phyloP scores from a whole-genome alignment of 2,888 invertebrate genomes.

The Yponomeuta cagnagella region DNA sequence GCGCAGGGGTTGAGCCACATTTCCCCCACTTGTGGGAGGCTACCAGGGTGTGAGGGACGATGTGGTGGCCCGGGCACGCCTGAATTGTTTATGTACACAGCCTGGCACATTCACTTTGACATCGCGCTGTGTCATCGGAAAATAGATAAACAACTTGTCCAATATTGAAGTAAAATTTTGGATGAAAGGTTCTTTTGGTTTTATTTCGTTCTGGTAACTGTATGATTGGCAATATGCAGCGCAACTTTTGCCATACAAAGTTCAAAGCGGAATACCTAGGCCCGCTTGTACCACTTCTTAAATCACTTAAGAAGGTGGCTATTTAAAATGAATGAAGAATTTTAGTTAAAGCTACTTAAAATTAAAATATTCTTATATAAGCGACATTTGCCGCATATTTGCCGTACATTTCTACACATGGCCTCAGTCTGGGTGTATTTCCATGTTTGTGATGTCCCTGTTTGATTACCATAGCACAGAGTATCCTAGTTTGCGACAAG shows the following conservation, averaged over 20 bases:
- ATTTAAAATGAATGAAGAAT: too few species aligned
- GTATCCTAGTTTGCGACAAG: too few species aligned
- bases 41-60: constrained; percentile 16
- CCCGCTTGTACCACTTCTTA: too few species aligned
- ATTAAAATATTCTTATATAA: too few species aligned
- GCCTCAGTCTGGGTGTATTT: too few species aligned
- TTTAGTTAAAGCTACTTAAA: too few species aligned
- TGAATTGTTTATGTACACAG: constrained; percentile 62
- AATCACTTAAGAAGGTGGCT: too few species aligned
- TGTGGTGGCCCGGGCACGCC: constrained; percentile 31
- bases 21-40: constrained; percentile 21
- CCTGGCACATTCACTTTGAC: constrained; percentile 50
- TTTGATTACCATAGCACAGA: too few species aligned
- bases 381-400: too few species aligned
- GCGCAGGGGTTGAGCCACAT: constrained; percentile 27
- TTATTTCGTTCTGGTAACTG: background rate
- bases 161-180: background rate
- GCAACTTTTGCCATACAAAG: background rate
- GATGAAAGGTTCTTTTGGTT: background rate
- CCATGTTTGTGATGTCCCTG: too few species aligned
- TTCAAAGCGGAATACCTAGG: background rate
- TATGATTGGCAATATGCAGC: background rate
- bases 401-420: too few species aligned
- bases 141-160: constrained; percentile 53
- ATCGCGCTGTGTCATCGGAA: constrained; percentile 58